Conservation (phyloP, 2,113 vertebrate species). For the Xiphophorus maculatus region DNA sequence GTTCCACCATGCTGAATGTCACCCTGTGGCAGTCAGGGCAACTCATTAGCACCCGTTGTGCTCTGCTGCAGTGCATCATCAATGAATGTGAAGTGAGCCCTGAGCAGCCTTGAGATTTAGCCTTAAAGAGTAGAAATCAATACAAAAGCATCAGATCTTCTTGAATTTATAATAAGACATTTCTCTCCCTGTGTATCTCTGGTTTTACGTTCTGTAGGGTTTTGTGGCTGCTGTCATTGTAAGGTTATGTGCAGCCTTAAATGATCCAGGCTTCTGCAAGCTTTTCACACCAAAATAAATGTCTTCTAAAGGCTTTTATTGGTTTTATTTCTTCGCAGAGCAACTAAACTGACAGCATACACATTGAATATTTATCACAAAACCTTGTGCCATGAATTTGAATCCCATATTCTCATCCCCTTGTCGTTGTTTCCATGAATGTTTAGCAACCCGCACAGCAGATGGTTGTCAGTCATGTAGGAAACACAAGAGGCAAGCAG, state of each 20-base stretch:
- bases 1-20: constrained; percentile 41
- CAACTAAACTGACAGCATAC: background rate
- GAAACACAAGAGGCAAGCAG: constrained; percentile 38
- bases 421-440: constrained; percentile 35
- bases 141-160: constrained; percentile 6
- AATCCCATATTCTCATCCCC: constrained; percentile 35
- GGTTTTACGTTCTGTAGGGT: constrained; percentile 1
- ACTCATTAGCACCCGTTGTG: constrained; percentile 39
- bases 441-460: constrained; percentile 25
- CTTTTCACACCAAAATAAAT: background rate
- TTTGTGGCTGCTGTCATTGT: constrained; percentile 19
- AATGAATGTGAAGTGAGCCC: constrained; percentile 33
- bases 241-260: background rate
- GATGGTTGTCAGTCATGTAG: constrained; percentile 30
- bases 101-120: constrained; percentile 21
- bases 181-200: background rate
- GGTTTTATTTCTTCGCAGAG: constrained; percentile 1
- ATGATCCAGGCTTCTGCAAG: background rate
- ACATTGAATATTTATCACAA: background rate
- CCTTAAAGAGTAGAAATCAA: constrained; percentile 33
- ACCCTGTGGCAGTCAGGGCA: constrained; percentile 29
- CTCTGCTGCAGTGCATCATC: constrained; percentile 33
- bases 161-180: constrained; percentile 12
- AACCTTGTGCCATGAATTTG: constrained; percentile 10
- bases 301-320: constrained; percentile 21